Base-by-base conservation (phyloP, 2,113 vertebrate genomes). In the Cathartes aura region DNA sequence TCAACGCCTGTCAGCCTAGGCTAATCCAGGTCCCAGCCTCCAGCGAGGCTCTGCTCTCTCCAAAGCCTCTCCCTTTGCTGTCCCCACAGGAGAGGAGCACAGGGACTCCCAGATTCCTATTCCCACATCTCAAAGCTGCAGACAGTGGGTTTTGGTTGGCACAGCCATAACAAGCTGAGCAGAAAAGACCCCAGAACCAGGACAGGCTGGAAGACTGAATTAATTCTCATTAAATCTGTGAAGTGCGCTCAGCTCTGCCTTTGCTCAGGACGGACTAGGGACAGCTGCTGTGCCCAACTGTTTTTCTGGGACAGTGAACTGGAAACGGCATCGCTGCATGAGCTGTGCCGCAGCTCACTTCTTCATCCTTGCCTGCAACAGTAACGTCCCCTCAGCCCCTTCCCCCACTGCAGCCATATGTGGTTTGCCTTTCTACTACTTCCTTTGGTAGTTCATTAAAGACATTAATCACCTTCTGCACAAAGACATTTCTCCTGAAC, bases 361-460 rank as follows among this genome's bases (percentile, higher is more conserved):
- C 64, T 85, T 30, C 1, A 20, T 56, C 84, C 45, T 64, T 22
- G 24, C 36, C 82, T 75, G 80, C 34, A 22, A 55, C 40, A 53
- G 58, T 45, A 67, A 29, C 2, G 0, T 53, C 73, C 47, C 52
- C 48, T 74, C 38, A 8, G 52, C 76, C 60, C 89, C 94, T 86
- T 87, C 82, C 64, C 80, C 72, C 56, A 66, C 53, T 6, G n/a
- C 50, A 7, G 60, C 87, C 11, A 0, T 36, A 70, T 42, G 85
- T 58, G 53, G n/a, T 70, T 92, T 87, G 91, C n/a, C 30, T 67
- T 95, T 78, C 92, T 91, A 72, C 93, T 88, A 72, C 85, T 96
- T 96, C 94, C 70, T 96, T 82, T 66, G 56, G 89, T 82, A 95
- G 78, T 82, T 85, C 92, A 89, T 82, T 95, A 94, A 75, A 84